A percentile compares a stretch with the other conserved stretches of the same genome.
phyloP scores from a whole-genome alignment of 1,140 invertebrate species.

The Andrena cerasifolii region DNA sequence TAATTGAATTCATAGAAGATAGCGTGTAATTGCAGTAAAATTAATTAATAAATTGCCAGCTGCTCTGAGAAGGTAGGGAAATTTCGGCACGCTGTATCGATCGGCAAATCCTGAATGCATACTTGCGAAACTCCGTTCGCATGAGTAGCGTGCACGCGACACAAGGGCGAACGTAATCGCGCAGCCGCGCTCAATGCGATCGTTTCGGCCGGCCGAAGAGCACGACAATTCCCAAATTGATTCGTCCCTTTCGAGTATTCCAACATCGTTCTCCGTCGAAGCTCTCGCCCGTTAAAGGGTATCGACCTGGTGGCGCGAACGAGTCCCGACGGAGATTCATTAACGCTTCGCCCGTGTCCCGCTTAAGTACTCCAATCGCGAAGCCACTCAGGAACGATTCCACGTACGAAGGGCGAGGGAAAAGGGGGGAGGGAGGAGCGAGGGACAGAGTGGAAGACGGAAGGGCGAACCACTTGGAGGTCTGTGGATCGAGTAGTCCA shows the following conservation, averaged over 20 bases:
- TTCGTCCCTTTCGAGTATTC: slow-evolving; percentile 50
- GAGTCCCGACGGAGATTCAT: slow-evolving; percentile 67
- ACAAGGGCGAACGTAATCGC: background rate
- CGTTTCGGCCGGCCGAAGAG: background rate
- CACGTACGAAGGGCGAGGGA: slow-evolving; percentile 32
- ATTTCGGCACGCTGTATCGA: no score
- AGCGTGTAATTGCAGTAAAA: slow-evolving; percentile 31
- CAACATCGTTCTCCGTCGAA: background rate
- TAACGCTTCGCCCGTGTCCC: slow-evolving; percentile 68
- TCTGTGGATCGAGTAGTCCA: slow-evolving; percentile 55
- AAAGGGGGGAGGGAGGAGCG: no score
- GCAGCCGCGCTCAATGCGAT: background rate
- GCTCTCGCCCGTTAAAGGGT: slow-evolving; percentile 41
- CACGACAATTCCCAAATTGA: slow-evolving; percentile 49
- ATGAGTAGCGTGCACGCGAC: no score
- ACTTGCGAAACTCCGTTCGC: no score
- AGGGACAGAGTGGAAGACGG: slow-evolving; percentile 3
- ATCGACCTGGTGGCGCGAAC: slow-evolving; percentile 57
- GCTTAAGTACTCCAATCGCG: slow-evolving; percentile 70
- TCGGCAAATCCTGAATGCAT: no score
- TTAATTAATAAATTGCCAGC: slow-evolving; percentile 39
- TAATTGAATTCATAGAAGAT: no score
- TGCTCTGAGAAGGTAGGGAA: background rate
- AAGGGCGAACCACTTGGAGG: slow-evolving; percentile 43
- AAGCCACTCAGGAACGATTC: slow-evolving; percentile 71